Evolutionary conservation across 2,888 invertebrate species (phyloP), one percentile per base, ranked within the genome.

Genomic region (Ichneumon xanthorius): DNA sequence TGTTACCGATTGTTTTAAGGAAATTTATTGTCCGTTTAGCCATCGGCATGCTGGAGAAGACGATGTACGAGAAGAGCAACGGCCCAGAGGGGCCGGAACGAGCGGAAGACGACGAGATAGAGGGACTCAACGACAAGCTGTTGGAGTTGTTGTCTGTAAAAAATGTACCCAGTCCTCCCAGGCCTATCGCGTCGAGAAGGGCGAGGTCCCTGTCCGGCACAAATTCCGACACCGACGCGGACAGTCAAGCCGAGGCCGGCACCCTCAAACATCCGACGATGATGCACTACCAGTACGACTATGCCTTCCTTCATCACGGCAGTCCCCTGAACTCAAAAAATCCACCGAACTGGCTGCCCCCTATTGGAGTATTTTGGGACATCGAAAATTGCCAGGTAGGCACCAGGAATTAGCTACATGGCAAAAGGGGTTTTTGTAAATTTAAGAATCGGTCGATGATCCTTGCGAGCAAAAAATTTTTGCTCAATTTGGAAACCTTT

Each of bases 301-400:
- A 89, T 82, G 85, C 90, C 6, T 90, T 88, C 79, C 81, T 91
- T 65, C 89, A 91, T 80, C 90, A 91, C 79, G 89, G 91, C 50
- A 91, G 90, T 84, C 91, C 81, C 75, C 88, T 82, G 89, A 89
- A 87, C 73, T 88, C 70, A 30, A 92, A 88, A 85, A 89, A 88
- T 72, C 80, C 88, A 61, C 90, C 91, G 6, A 92, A 90, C 70
- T 93, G 93, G 88, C 90, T 96, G 81, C 96, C 96, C 45, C 97
- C 97, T 1, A 96, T 98, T 91, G 98, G 98, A 71, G 97, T 98
- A 88, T 98, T 98, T 94, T 98, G 98, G 98, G 98, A 98, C 93
- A 98, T 98, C 91, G 98, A 98, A 95, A 98, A 98, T 94, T 98
- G 98, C 93, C 96, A 96, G 94, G 96, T 96, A 94, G 90, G 91